Base-by-base conservation (phyloP, 2,888 invertebrate species). In the Dryomyza anilis region DNA sequence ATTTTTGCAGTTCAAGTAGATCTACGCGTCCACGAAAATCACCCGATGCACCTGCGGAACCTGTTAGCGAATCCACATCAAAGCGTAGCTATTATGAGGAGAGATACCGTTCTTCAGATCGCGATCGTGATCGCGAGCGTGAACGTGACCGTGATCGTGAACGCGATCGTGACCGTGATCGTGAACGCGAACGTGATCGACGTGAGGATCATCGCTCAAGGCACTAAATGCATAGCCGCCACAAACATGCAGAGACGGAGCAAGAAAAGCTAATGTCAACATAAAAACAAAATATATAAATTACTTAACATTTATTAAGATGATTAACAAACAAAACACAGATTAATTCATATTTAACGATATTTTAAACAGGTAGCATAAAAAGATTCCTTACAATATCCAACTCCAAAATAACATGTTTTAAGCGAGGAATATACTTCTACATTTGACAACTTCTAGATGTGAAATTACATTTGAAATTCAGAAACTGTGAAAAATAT, bases 31-130 rank as follows among this genome's bases (percentile, higher is more conserved):
- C 74, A 76, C 86, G 73, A 86, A 81, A 84, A 65, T 88, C 90
- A 30, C 79, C 86, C 1, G 84, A 84, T 73, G 78, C 82, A 25
- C 83, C 85, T 19, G 86, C 85, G 50, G 83, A 82, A 64, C 76
- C 80, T 48, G 76, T 82, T 66, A 80, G 78, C 46, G 84, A 83
- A 67, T 80, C 81, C 29, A 76, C 79, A 52, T 78, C 78, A n/a
- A 84, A 84, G 73, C 82, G 86, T 29, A 72, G 74, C 36, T 95
- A 95, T 86, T 94, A 95, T 84, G 94, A 95, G 74, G 94, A 95
- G 84, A 88, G 94, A 68, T 94, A 95, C 85, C 88, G 91, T 60
- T 86, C 87, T 70, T 89, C 87, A 81, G 91, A 85, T 81, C 86
- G 85, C 76, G 92, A 89, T 83, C 85, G 88, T 33, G 92, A 89